Percentiles rank a stretch among this genome's conserved stretches.
Conservation (phyloP, 92 coral and sea anemone species). For the Epizoanthus illoricatus region DNA sequence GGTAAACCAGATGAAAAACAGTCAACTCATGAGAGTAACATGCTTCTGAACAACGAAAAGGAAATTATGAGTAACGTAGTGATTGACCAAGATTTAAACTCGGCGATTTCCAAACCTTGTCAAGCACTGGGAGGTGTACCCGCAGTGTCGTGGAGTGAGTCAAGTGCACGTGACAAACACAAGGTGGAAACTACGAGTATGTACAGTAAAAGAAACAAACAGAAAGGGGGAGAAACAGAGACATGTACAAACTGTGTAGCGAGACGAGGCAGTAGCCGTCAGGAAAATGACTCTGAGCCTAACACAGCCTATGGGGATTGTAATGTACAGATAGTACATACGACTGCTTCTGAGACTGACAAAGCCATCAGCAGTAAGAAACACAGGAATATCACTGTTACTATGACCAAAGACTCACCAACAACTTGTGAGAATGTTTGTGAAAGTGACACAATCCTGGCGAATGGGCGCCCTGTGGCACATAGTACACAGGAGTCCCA, state of each 20-base stretch:
- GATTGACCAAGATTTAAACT: background rate
- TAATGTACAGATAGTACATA: background rate
- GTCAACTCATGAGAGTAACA: background rate
- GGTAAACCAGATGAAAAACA: background rate
- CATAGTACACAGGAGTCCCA: conserved; percentile 6
- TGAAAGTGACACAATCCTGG: background rate
- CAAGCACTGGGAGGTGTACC: background rate
- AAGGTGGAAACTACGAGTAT: background rate
- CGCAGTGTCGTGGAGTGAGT: background rate
- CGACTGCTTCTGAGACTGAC: background rate
- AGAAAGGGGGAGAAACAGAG: background rate
- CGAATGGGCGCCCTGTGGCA: background rate
- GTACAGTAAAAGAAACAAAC: background rate
- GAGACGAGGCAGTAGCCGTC: no score
- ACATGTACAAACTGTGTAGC: background rate
- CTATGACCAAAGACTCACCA: background rate
- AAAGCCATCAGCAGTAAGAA: background rate
- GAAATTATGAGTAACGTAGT: background rate
- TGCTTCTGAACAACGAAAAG: background rate
- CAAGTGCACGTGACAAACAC: background rate
- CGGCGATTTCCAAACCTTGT: background rate
- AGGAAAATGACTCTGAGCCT: no score
- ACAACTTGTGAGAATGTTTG: background rate
- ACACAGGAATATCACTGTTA: background rate
- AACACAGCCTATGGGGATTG: no score